Evolutionary conservation across 2,113 vertebrate genomes (phyloP), one percentile per base, ranked within the genome.

Genomic region (Ammodytes dubius): DNA sequence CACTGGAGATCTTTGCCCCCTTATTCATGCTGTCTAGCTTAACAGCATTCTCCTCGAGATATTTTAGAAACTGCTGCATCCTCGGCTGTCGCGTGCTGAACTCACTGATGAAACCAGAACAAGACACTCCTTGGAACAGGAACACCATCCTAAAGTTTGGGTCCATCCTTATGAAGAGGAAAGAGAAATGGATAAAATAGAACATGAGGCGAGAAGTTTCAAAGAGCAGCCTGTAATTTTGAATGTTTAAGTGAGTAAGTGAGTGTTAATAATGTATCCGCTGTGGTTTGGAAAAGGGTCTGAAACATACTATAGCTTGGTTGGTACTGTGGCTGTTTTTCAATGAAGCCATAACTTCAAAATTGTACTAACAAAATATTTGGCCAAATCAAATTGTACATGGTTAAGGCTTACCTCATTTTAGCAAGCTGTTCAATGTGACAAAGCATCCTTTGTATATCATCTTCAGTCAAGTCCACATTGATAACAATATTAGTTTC

Each of bases 1-100:
- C 85, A 37, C 82, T 90, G 82, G 90, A 93, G 81, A 93, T 90
- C 79, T 49, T 92, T 17, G 89, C 69, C 0, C 88, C 92, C n/a
- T 1, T 79, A 6, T 70, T 88, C 91, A 91, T 91, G 6, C 5
- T 64, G 78, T 89, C 89, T 0, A 92, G 73, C 66, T 87, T 76
- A 42, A 80, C 67, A 3, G 86, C 84, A 0, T 0, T 45, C 14
- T 73, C 42, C 50, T 93, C 87, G 69, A 91, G 47, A 3, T 85
- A 45, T 0, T 19, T 6, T 0, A 91, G 86, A 63, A 64, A 86
- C 77, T 86, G 11, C 39, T 64, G 74, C 87, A 92, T 87, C 53
- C 69, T 37, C 35, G 72, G 65, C 12, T 50, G 17, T 2, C 81
- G 71, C 39, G 78, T 2, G 0, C 4, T 74, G 8, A 93, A 91